Evolutionary conservation across 2,797 vertebrate species (phyloP), one percentile per base, ranked within the genome.

Genomic region (Acanthornis magna): DNA sequence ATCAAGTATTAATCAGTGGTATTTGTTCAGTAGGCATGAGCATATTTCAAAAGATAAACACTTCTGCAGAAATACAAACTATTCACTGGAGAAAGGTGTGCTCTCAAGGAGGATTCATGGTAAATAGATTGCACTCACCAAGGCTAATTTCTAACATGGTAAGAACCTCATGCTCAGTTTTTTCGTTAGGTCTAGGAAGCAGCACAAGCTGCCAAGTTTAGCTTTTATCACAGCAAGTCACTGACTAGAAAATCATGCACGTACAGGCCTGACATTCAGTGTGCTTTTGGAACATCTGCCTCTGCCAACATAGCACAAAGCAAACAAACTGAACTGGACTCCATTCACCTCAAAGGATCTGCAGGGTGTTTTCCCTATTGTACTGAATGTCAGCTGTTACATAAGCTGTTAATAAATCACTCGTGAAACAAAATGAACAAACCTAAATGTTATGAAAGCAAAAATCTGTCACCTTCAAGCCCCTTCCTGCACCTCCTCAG

Each of bases 361-460:
- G 58, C 68, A 77, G 47, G 65, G 38, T 48, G 58, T 62, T 93
- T 26, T 89, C 55, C 62, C 88, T 58, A 38, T n/a, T 66, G 23
- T 53, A 50, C 29, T 18, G 19, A 42, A 73, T 19, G 43, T n/a
- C 79, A 91, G 48, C 17, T 43, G 75, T 92, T 87, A 80, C 63
- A 77, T 30, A 79, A 95, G 60, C 58, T 42, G 21, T 51, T 95
- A 70, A 78, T 67, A 91, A 95, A 80, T 79, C 85, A 90, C 73
- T 73, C 1, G 0, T 58, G 63, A 76, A 86, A 63, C 27, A 82
- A 90, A 91, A 73, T 23, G 12, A 85, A 36, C 51, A 70, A 34
- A n/a, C 23, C 20, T 20, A 48, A 80, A 13, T 3, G 20, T 84
- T 92, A 86, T 63, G 77, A 88, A 96, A 91, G 53, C 34, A 7